Conservation (phyloP, 2,888 invertebrate species). For the Scaptomyza flava region DNA sequence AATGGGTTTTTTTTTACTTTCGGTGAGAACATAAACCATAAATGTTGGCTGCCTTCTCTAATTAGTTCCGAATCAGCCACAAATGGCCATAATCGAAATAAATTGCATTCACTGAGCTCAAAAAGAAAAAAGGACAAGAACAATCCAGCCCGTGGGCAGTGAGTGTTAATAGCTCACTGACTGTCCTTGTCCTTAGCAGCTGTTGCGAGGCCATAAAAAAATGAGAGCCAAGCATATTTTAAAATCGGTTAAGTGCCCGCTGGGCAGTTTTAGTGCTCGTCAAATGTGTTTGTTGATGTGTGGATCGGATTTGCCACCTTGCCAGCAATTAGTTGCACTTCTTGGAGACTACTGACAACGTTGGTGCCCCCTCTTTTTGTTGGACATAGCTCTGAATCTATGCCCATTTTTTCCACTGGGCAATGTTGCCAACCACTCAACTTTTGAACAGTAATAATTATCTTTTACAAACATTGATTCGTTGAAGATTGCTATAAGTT, state of each 20-base stretch:
- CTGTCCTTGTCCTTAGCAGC: slow-evolving; percentile 38
- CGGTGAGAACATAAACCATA: slow-evolving; percentile 44
- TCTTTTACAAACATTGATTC: no score
- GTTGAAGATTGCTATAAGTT: no score
- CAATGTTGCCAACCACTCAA: background rate
- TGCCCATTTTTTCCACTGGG: background rate
- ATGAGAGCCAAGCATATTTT: slow-evolving; percentile 62
- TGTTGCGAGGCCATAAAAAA: slow-evolving; percentile 60
- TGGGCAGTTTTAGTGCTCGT: slow-evolving; percentile 60
- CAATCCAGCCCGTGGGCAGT: slow-evolving; percentile 32
- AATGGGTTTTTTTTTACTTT: background rate
- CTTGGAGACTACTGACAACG: slow-evolving; percentile 32
- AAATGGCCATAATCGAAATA: slow-evolving; percentile 80
- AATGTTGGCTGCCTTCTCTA: slow-evolving; percentile 35
- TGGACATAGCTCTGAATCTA: background rate
- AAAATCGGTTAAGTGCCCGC: slow-evolving; percentile 78
- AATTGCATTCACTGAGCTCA: slow-evolving; percentile 69
- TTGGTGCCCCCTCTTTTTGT: slow-evolving; percentile 2
- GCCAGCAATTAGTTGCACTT: slow-evolving; percentile 53
- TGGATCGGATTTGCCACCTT: slow-evolving; percentile 30
- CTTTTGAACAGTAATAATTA: no score
- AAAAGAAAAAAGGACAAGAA: slow-evolving; percentile 22
- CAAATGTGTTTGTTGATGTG: slow-evolving; percentile 19
- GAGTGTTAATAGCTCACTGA: slow-evolving; percentile 45
- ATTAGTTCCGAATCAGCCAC: slow-evolving; percentile 82